These are phyloP conservation scores for Cotesia vestalis DNA, from an alignment of 1,140 invertebrate genomes.

Conservation along the genomic window DNA sequence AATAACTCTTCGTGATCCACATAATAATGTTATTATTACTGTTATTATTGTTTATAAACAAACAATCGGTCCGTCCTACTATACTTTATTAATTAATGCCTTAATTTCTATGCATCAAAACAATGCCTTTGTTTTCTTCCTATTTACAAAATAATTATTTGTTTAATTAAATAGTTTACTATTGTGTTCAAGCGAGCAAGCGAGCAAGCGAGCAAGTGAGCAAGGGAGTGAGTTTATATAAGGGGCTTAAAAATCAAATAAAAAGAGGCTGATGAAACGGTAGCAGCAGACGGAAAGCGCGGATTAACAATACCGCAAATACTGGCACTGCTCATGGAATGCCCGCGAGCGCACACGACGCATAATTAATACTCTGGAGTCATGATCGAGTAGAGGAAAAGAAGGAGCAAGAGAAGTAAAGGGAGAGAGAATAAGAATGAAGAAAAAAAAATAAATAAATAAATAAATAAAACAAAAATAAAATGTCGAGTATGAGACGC, in stretches of 20 bases:
- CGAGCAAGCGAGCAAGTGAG: background rate
- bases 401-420: conserved; percentile 23
- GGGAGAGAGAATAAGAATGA: conserved; percentile 10
- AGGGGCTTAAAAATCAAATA: conserved; percentile 27
- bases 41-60: too few relatives aligned
- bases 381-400: conserved; percentile 5
- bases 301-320: conserved; percentile 66
- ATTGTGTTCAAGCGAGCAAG: too few relatives aligned
- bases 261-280: conserved; percentile 52
- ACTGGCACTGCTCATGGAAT: conserved; percentile 61
- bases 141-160: too few relatives aligned
- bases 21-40: too few relatives aligned
- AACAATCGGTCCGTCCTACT: too few relatives aligned
- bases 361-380: conserved; percentile 63
- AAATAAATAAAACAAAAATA: conserved; percentile 18
- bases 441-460: conserved; percentile 28
- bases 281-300: conserved; percentile 60
- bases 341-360: conserved; percentile 61
- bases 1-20: too few relatives aligned
- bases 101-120: too few relatives aligned
- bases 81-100: too few relatives aligned
- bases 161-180: too few relatives aligned
- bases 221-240: background rate
- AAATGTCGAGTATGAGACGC: conserved; percentile 5
- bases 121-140: too few relatives aligned